phyloP scores from a whole-genome alignment of 53 echinoderm and acorn worm species.

The Echinometra lucunter region DNA sequence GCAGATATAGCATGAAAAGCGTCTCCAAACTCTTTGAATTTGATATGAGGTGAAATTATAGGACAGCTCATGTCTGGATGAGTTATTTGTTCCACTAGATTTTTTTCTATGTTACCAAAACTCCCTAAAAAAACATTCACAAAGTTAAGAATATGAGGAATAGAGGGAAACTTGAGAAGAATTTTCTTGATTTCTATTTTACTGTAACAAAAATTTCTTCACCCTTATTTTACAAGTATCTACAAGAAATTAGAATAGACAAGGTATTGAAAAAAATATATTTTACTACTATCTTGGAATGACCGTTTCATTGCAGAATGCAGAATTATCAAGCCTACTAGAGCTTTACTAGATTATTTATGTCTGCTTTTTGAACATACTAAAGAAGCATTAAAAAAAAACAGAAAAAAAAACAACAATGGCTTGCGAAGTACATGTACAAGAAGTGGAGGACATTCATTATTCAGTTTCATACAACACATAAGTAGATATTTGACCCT shows the following conservation, averaged over 20 bases:
- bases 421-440: background rate
- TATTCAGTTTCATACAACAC: too few species aligned
- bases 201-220: background rate
- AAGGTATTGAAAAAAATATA: slow-evolving; percentile 32
- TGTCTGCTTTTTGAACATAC: background rate
- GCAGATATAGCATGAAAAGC: too few species aligned
- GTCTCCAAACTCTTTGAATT: too few species aligned
- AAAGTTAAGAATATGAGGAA: background rate
- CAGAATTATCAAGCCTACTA: background rate
- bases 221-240: background rate
- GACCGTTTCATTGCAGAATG: background rate
- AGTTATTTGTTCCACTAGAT: background rate
- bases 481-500: too few species aligned
- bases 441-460: background rate
- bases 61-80: too few species aligned
- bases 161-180: background rate
- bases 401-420: background rate
- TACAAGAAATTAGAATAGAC: background rate
- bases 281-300: background rate
- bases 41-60: too few species aligned
- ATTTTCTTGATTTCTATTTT: background rate
- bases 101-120: background rate
- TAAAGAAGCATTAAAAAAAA: background rate
- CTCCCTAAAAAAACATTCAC: background rate
- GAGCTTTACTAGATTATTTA: background rate